phyloP scores from a whole-genome alignment of 2,888 invertebrate species.

The Doris montereyensis region DNA sequence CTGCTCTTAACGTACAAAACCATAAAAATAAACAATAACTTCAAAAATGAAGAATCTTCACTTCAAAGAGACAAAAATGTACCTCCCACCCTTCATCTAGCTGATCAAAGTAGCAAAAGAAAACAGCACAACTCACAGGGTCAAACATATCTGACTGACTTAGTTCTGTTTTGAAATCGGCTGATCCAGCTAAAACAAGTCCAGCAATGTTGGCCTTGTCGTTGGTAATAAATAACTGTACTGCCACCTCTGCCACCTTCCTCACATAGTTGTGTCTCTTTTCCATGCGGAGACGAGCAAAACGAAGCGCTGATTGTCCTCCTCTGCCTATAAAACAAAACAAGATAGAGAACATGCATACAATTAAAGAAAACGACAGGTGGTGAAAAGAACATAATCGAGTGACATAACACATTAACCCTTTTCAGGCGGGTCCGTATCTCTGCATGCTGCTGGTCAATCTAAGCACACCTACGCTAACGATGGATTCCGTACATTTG shows the following conservation, averaged over 20 bases:
- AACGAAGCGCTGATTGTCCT: slow-evolving; percentile 99
- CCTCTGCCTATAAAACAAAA: slow-evolving; percentile 90
- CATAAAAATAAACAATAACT: too few species aligned
- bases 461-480: too few species aligned
- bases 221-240: slow-evolving; percentile 96
- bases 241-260: slow-evolving; percentile 97
- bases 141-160: slow-evolving; percentile 99
- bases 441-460: too few species aligned
- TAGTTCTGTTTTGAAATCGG: slow-evolving; percentile 99
- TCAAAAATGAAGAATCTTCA: neutral
- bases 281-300: slow-evolving; percentile 99
- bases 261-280: slow-evolving; percentile 99
- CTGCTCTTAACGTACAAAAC: too few species aligned
- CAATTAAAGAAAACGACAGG: too few species aligned
- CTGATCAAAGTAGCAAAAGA: neutral
- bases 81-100: too few species aligned
- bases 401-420: too few species aligned
- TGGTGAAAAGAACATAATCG: too few species aligned
- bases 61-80: too few species aligned
- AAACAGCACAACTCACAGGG: slow-evolving; percentile 79
- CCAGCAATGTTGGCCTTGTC: slow-evolving; percentile 99
- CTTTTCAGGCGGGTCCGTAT: too few species aligned
- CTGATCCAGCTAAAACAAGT: slow-evolving; percentile 97
- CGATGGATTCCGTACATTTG: too few species aligned
- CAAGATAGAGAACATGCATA: too few species aligned